Evolutionary conservation across 2,797 vertebrate genomes (phyloP).

Genomic region (Sebastolobus alascanus): DNA sequence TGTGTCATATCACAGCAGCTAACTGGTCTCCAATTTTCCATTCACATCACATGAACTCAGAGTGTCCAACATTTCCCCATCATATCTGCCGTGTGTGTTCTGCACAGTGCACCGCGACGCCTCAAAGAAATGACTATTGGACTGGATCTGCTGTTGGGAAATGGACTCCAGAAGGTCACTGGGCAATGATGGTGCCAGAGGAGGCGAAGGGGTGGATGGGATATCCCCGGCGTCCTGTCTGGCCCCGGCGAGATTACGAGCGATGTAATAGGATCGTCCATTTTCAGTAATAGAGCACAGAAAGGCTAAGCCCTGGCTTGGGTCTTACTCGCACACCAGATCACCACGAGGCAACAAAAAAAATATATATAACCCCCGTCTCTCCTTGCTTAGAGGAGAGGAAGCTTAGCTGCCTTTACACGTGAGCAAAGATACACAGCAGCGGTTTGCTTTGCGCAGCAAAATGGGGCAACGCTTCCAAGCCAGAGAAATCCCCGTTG

Average conservation of each 20-base stretch:
- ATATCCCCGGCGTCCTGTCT: constrained; percentile 50
- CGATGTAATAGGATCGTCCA: constrained; percentile 75
- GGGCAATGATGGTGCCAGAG: constrained; percentile 40
- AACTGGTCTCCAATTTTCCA: not conserved
- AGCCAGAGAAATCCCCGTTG: constrained; percentile 56
- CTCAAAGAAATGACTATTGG: constrained; percentile 49
- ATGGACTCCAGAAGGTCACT: constrained; percentile 73
- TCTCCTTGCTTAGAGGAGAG: constrained; percentile 43
- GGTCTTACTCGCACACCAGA: constrained; percentile 52
- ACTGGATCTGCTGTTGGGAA: constrained; percentile 49
- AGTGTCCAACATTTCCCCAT: constrained; percentile 7
- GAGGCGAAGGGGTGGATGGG: constrained; percentile 47
- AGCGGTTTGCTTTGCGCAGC: constrained; percentile 28
- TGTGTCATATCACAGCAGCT: not conserved
- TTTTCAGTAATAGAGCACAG: constrained; percentile 80
- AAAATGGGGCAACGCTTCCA: constrained; percentile 44
- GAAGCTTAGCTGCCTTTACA: constrained; percentile 60
- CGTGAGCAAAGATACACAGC: constrained; percentile 33
- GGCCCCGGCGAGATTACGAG: constrained; percentile 75
- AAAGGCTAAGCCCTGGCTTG: constrained; percentile 71
- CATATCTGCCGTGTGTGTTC: constrained; percentile 4
- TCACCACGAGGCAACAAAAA: constrained; percentile 57
- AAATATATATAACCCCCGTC: constrained; percentile 32
- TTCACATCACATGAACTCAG: constrained; percentile 29
- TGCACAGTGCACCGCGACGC: constrained; percentile 22